Evolutionary conservation across 2,113 vertebrate genomes (phyloP).

Genomic region (Hypomesus transpacificus): DNA sequence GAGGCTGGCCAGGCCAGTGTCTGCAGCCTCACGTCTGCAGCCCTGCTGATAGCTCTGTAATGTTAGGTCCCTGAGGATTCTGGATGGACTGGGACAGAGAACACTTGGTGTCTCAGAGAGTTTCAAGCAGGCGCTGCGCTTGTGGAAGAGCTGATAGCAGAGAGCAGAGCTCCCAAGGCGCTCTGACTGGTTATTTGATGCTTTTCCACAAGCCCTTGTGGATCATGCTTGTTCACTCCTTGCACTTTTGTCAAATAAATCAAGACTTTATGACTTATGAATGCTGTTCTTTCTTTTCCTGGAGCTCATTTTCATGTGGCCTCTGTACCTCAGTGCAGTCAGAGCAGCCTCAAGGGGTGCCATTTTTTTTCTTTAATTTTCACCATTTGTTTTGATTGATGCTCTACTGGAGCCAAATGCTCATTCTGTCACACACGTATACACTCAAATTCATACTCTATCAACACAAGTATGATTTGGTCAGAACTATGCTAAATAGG

Average conservation of each 20-base stretch:
- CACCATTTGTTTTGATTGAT: no score
- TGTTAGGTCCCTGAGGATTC: constrained; percentile 63
- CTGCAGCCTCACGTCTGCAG: constrained; percentile 52
- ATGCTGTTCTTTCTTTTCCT: no score
- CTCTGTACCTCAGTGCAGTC: no score
- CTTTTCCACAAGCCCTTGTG: background rate
- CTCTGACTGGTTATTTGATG: background rate
- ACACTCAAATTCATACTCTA: constrained; percentile 30
- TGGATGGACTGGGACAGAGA: constrained; percentile 32
- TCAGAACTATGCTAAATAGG: background rate
- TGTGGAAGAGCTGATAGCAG: background rate
- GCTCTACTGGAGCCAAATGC: background rate
- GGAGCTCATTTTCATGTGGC: no score
- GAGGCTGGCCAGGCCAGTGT: constrained; percentile 40
- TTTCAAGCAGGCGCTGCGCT: background rate
- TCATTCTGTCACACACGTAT: constrained; percentile 22
- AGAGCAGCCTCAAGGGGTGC: no score
- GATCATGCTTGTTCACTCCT: background rate
- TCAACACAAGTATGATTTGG: background rate
- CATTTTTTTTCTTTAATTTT: no score
- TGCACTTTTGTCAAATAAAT: background rate
- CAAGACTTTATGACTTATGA: constrained; percentile 4
- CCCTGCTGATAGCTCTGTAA: constrained; percentile 67
- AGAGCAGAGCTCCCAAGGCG: background rate
- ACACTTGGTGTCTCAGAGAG: constrained; percentile 36